These are phyloP conservation scores for Neoarius graeffei DNA, from an alignment of 2,113 vertebrate species.

Conservation along the genomic window DNA sequence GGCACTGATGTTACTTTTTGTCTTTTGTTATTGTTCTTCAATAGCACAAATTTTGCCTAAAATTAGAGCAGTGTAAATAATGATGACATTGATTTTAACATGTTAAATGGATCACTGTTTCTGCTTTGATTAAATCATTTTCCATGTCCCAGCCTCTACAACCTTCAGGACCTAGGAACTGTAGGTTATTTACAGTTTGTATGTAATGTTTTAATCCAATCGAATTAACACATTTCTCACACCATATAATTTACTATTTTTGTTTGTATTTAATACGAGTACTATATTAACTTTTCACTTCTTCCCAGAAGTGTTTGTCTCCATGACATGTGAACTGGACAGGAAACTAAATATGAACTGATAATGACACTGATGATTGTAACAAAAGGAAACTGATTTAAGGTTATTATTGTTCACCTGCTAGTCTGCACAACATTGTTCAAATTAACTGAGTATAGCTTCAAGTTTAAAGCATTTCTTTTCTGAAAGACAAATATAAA, in stretches of 20 bases:
- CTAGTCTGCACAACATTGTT: background rate
- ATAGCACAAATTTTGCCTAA: background rate
- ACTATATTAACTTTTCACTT: background rate
- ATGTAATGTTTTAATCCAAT: background rate
- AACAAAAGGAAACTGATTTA: background rate
- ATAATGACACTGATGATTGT: background rate
- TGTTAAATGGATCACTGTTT: conserved; percentile 9
- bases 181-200: background rate
- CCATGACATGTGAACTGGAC: background rate
- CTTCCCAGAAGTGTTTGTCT: background rate
- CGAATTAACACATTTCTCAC: background rate
- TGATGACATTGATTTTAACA: background rate
- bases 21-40: conserved; percentile 9
- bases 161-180: background rate
- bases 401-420: background rate
- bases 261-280: background rate
- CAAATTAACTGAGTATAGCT: background rate
- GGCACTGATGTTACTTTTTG: background rate
- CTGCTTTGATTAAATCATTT: background rate
- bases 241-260: background rate
- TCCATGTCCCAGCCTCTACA: background rate
- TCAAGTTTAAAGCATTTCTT: background rate
- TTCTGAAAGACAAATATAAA: background rate
- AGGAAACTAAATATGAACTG: background rate
- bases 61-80: background rate